Conservation (phyloP, 2,888 invertebrate species). For the Nemapogon koenigi region DNA sequence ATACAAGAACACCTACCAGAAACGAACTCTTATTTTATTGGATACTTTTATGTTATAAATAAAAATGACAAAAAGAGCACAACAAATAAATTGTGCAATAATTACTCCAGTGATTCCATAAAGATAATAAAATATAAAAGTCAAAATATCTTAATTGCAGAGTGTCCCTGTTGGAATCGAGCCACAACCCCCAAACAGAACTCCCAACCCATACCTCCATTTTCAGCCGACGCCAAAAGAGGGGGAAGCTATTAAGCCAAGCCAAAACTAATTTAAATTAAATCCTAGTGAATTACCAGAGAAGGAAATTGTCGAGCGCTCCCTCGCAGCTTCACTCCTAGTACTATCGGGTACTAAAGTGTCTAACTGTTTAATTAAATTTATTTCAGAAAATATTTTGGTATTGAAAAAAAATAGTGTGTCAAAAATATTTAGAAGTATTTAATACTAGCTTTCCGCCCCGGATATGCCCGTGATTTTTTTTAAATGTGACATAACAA, state of each 20-base stretch:
- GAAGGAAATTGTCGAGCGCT: conserved; percentile 64
- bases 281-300: conserved; percentile 77
- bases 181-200: conserved; percentile 52
- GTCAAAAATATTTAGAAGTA: background rate
- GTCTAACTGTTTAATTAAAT: conserved; percentile 9
- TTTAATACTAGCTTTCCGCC: no score
- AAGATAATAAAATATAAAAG: background rate
- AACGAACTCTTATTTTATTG: no score
- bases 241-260: conserved; percentile 88
- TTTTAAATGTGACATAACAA: no score
- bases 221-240: conserved; percentile 20
- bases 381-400: conserved; percentile 9
- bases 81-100: no score
- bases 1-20: no score
- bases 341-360: conserved; percentile 29
- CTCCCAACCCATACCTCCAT: conserved; percentile 28
- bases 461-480: no score
- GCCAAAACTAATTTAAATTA: conserved; percentile 82
- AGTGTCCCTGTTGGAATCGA: conserved; percentile 25
- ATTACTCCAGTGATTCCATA: no score
- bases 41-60: no score
- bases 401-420: no score
- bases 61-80: no score
- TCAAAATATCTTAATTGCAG: conserved; percentile 3
- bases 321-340: conserved; percentile 52